These are phyloP conservation scores for Podotricha telesiphe DNA, from an alignment of 2,888 invertebrate species.

Conservation along the genomic window DNA sequence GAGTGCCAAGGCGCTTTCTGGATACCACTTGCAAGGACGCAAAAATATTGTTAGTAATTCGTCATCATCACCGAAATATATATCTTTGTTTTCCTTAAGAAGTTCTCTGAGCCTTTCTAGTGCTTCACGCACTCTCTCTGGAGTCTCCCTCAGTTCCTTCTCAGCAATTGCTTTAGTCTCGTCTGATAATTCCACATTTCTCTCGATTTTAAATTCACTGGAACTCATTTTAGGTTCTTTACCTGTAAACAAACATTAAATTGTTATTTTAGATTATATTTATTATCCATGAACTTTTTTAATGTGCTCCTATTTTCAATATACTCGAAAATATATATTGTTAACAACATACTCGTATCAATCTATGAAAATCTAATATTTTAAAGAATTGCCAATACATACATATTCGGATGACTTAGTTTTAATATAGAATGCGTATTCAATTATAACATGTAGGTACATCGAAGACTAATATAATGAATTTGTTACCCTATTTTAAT, in stretches of 20 bases:
- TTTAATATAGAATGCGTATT: neutral
- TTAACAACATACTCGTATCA: neutral
- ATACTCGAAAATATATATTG: neutral
- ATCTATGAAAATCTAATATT: neutral
- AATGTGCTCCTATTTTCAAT: neutral
- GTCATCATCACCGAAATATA: slow-evolving; percentile 89
- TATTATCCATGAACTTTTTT: neutral
- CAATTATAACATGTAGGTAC: neutral
- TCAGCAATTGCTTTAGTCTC: slow-evolving; percentile 85
- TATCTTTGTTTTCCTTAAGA: slow-evolving; percentile 86
- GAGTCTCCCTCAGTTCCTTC: slow-evolving; percentile 87
- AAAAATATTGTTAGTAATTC: slow-evolving; percentile 90
- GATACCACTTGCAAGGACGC: slow-evolving; percentile 92
- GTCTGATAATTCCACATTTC: slow-evolving; percentile 82
- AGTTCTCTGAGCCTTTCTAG: slow-evolving; percentile 85
- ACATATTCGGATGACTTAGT: neutral
- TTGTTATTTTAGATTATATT: slow-evolving; percentile 9
- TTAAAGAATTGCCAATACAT: neutral
- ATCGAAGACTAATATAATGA: neutral
- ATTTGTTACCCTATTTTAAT: slow-evolving; percentile 13
- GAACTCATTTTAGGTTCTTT: slow-evolving; percentile 58
- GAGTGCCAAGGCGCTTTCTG: slow-evolving; percentile 90
- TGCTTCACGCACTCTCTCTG: slow-evolving; percentile 85
- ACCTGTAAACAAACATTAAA: slow-evolving; percentile 50
- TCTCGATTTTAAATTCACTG: slow-evolving; percentile 83